These are phyloP conservation scores for Hypselothyrea guttata DNA, from an alignment of 2,888 invertebrate genomes.

Conservation along the genomic window DNA sequence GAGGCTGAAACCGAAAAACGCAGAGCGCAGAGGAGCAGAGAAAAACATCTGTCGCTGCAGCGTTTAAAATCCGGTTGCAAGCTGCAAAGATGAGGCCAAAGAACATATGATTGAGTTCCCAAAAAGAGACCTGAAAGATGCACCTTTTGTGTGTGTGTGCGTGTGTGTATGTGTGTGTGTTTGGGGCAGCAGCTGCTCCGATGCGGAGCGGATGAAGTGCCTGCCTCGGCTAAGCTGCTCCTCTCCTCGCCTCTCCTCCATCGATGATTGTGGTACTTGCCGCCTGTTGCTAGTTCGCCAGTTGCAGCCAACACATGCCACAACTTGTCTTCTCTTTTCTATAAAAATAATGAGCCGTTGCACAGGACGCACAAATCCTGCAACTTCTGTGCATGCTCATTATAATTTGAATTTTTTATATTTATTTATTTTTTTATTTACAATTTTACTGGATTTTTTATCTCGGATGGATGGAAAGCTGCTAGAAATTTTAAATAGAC, in stretches of 20 bases:
- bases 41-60: constrained; percentile 66
- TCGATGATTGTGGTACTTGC: constrained; percentile 16
- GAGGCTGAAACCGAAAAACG: constrained; percentile 22
- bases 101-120: constrained; percentile 73
- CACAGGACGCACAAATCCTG: constrained; percentile 21
- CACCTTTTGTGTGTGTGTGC: constrained; percentile 57
- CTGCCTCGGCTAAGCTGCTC: constrained; percentile 21
- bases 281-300: constrained; percentile 6
- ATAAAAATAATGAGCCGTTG: constrained; percentile 25
- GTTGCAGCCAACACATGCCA: constrained; percentile 41
- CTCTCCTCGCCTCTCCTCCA: too few species aligned
- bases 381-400: constrained; percentile 17
- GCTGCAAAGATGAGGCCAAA: constrained; percentile 60
- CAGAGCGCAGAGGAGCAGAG: constrained; percentile 15
- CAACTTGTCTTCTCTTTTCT: constrained; percentile 31
- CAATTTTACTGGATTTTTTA: too few species aligned
- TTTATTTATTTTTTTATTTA: too few species aligned
- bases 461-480: too few species aligned
- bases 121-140: constrained; percentile 47
- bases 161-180: constrained; percentile 19
- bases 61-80: constrained; percentile 69
- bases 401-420: constrained; percentile 49
- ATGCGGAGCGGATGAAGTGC: constrained; percentile 7
- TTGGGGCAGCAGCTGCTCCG: constrained; percentile 44
- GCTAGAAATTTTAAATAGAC: too few species aligned